Conservation (phyloP, 1,140 invertebrate genomes). For the Tetranychus urticae region DNA sequence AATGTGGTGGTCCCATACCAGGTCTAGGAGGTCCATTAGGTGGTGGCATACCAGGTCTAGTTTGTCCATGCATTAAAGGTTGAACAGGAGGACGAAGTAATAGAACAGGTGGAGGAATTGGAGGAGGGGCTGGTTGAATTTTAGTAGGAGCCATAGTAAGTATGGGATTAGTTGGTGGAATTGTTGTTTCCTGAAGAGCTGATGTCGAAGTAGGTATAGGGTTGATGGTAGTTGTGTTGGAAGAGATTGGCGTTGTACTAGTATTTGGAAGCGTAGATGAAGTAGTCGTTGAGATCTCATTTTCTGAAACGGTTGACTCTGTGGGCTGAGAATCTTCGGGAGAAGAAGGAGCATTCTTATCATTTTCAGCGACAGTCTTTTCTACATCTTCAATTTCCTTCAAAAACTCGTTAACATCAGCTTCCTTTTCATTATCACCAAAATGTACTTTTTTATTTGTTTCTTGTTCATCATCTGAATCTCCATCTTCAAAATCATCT, state of each 20-base stretch:
- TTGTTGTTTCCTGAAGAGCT: slow-evolving; percentile 18
- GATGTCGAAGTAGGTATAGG: not conserved
- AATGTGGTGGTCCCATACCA: not conserved
- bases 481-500: slow-evolving; percentile 9
- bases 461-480: slow-evolving; percentile 12
- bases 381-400: slow-evolving; percentile 10
- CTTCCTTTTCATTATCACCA: slow-evolving; percentile 8
- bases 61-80: not conserved
- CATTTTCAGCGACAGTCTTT: not conserved
- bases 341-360: not conserved
- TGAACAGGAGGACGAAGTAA: slow-evolving; percentile 12
- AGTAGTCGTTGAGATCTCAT: not conserved
- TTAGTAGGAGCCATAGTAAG: slow-evolving; percentile 25
- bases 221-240: no score
- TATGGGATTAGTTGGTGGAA: slow-evolving; percentile 9
- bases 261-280: no score
- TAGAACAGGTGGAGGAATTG: slow-evolving; percentile 19
- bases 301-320: not conserved
- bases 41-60: slow-evolving; percentile 5
- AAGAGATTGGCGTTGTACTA: no score
- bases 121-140: slow-evolving; percentile 23
- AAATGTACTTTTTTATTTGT: slow-evolving; percentile 10
- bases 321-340: not conserved
- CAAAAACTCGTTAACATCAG: slow-evolving; percentile 8
- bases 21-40: not conserved